A percentile compares a stretch with the other conserved stretches of the same genome.
phyloP scores from a whole-genome alignment of 2,888 invertebrate species.

The Xanthia icteritia region DNA sequence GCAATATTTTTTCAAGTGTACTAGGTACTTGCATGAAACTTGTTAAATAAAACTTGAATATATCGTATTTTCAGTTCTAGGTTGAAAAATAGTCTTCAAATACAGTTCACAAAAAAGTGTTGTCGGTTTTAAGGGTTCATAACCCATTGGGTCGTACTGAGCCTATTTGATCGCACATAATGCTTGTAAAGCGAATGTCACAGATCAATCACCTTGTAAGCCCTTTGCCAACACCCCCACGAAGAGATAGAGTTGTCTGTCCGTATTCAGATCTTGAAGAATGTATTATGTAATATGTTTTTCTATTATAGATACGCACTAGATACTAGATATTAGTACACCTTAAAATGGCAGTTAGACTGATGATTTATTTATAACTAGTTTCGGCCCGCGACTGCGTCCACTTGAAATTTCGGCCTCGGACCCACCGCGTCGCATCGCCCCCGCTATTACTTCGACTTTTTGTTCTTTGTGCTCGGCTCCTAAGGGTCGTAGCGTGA shows the following conservation, averaged over 20 bases:
- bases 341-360: no score
- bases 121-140: neutral
- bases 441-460: no score
- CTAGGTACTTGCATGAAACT: neutral
- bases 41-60: no score
- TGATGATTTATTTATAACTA: neutral
- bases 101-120: neutral
- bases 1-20: neutral
- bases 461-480: no score
- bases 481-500: no score
- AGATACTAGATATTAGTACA: neutral
- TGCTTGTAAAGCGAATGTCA: conserved; percentile 20
- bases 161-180: conserved; percentile 25
- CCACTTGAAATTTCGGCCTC: no score
- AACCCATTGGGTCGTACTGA: neutral
- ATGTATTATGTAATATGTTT: conserved; percentile 7
- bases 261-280: neutral
- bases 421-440: no score
- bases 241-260: neutral
- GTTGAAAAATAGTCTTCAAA: neutral
- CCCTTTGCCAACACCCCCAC: conserved; percentile 18
- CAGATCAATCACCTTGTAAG: conserved; percentile 37
- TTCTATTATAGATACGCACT: neutral
- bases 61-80: neutral
- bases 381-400: no score